Base-by-base conservation (phyloP, 2,888 invertebrate genomes). In the Acleris emargana region DNA sequence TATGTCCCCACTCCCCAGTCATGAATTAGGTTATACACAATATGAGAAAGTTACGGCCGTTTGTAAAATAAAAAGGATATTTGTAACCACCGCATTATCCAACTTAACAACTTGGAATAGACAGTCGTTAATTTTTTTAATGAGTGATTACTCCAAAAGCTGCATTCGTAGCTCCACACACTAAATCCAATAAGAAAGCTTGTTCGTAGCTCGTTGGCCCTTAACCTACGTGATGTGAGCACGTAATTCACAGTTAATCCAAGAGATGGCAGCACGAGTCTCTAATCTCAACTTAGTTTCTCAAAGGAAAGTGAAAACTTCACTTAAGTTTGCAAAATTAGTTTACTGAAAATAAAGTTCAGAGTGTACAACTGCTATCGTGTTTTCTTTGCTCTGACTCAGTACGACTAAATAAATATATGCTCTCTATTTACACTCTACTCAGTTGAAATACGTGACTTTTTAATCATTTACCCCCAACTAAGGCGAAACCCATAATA, bases 291-390 rank as follows among this genome's bases (percentile, higher is more conserved):
- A 55, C 28, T 13, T 11, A 13, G 42, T 22, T 55, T 54, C 16
- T 47, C 25, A 50, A 62, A 64, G 66, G 64, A 68, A 55, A 68
- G 62, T 64, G 62, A 67, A 67, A 66, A 62, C 67, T 67, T 79
- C 80, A 80, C 83, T 79, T 81, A 32, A 28, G 49, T 58, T 49
- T 16, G 18, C 13, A 18, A 49, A 49, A 49, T 58, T 17, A 58
- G 32, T 58, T 58, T 20, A 49, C 18, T 18, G 20, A 58, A 25
- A 38, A 58, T 38, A 49, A 32, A 20, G 18, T 16, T 49, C 5
- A 9, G 16, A 32, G 49, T 49, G 47, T 16, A 49, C 17, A 45
- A 43, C 43, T 32, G 9, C 13, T 38, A 4, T 13, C 38, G 38
- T 38, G 4, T 38, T 38, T 9, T 38, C 13, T 38, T 38, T 38